phyloP scores from a whole-genome alignment of 2,888 invertebrate species.

The Machimus rusticus region DNA sequence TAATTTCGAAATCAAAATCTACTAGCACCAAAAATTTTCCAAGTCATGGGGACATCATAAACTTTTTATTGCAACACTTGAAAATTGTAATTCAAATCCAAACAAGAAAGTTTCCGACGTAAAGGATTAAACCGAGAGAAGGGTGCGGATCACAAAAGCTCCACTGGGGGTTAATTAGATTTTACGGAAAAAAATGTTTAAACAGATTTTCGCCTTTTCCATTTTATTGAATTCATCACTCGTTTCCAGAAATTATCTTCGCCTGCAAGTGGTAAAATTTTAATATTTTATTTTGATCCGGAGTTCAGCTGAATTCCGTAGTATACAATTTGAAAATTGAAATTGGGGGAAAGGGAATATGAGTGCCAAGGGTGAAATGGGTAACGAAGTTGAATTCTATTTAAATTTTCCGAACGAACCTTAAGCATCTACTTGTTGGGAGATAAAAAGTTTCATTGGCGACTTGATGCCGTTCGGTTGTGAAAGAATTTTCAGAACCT shows the following conservation, averaged over 20 bases:
- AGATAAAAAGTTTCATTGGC: constrained; percentile 26
- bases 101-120: neutral
- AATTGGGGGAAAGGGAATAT: neutral
- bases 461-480: neutral
- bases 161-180: neutral
- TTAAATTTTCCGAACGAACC: neutral
- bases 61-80: constrained; percentile 2
- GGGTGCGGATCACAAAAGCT: neutral
- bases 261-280: constrained; percentile 16
- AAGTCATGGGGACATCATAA: neutral
- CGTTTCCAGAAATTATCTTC: neutral
- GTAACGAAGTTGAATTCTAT: constrained; percentile 28
- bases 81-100: constrained; percentile 15
- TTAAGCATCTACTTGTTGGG: neutral
- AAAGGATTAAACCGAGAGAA: neutral
- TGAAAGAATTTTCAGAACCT: constrained; percentile 1
- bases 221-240: constrained; percentile 26
- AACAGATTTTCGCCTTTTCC: neutral
- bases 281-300: constrained; percentile 7
- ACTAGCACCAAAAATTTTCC: neutral
- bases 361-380: constrained; percentile 4
- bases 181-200: neutral
- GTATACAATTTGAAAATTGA: neutral
- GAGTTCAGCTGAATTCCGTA: neutral
- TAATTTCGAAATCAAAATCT: neutral